Percentiles rank a stretch among this genome's conserved stretches.
phyloP scores from a whole-genome alignment of 2,888 invertebrate species.

The Drosophila multiciliata region DNA sequence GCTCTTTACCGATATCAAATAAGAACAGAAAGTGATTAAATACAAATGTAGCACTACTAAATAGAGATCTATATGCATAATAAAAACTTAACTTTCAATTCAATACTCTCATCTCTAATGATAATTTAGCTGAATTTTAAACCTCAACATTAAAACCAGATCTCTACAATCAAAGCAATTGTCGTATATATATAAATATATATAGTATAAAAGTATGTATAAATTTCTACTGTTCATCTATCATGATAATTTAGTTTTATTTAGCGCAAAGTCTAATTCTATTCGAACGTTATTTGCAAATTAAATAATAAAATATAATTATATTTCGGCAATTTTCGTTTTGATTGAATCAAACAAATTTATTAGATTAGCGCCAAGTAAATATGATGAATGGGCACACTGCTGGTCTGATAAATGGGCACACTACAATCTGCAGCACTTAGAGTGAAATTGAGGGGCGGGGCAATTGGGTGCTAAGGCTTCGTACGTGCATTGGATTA shows the following conservation, averaged over 20 bases:
- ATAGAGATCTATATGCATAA: not conserved
- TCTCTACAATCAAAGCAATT: constrained; percentile 1
- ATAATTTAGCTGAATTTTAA: not conserved
- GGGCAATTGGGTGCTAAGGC: constrained; percentile 15
- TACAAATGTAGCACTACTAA: not conserved
- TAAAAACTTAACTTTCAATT: not conserved
- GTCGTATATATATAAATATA: not conserved
- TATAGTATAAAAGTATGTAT: not conserved
- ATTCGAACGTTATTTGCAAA: constrained; percentile 21
- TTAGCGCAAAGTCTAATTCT: constrained; percentile 2
- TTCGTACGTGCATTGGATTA: constrained; percentile 20
- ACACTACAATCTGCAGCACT: constrained; percentile 6
- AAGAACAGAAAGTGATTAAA: not conserved
- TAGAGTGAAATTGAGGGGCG: constrained; percentile 44
- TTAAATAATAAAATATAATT: constrained; percentile 2
- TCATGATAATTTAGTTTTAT: not conserved
- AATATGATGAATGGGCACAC: constrained; percentile 15
- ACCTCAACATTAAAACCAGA: not conserved
- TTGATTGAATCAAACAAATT: constrained; percentile 47
- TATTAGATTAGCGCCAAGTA: constrained; percentile 49
- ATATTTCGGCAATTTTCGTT: constrained; percentile 29
- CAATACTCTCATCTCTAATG: not conserved
- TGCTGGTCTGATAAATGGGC: constrained; percentile 11
- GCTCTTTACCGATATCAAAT: not conserved
- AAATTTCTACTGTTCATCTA: constrained; percentile 6